A percentile compares a stretch with the other conserved stretches of the same genome.
These are phyloP conservation scores for Protonemura montana DNA, from an alignment of 2,888 invertebrate species.

Conservation along the genomic window DNA sequence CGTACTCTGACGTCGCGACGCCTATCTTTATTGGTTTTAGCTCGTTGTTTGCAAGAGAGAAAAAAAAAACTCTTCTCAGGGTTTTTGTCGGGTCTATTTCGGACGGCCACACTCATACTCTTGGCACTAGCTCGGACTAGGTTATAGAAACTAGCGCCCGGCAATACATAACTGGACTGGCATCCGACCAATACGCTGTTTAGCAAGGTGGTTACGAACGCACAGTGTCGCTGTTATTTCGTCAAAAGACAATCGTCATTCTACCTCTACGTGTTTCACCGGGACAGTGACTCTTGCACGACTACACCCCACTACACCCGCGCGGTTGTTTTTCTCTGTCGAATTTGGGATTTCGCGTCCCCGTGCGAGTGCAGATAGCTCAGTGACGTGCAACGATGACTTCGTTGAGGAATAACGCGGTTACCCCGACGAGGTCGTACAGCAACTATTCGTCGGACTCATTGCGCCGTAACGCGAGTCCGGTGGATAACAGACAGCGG, in stretches of 20 bases:
- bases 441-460: slow-evolving; percentile 28
- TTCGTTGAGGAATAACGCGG: slow-evolving; percentile 17
- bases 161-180: slow-evolving; percentile 39
- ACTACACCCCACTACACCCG: neutral
- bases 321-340: neutral
- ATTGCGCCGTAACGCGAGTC: neutral
- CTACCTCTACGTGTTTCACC: slow-evolving; percentile 23
- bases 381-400: neutral
- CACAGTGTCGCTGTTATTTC: neutral
- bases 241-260: slow-evolving; percentile 34
- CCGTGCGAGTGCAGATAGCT: too few relatives aligned
- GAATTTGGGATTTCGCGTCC: too few relatives aligned
- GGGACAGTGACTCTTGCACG: neutral
- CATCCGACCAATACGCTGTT: slow-evolving; percentile 30
- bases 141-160: slow-evolving; percentile 28
- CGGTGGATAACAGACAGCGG: neutral
- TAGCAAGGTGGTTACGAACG: slow-evolving; percentile 29
- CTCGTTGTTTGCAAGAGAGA: slow-evolving; percentile 31
- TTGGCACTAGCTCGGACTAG: slow-evolving; percentile 34
- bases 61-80: slow-evolving; percentile 14
- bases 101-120: slow-evolving; percentile 1
- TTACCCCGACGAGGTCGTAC: neutral
- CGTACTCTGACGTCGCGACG: neutral
- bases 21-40: slow-evolving; percentile 21
- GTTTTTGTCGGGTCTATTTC: slow-evolving; percentile 31